These are phyloP conservation scores for Oxygymnocypris stewartii DNA, from an alignment of 2,113 vertebrate species.

Conservation along the genomic window DNA sequence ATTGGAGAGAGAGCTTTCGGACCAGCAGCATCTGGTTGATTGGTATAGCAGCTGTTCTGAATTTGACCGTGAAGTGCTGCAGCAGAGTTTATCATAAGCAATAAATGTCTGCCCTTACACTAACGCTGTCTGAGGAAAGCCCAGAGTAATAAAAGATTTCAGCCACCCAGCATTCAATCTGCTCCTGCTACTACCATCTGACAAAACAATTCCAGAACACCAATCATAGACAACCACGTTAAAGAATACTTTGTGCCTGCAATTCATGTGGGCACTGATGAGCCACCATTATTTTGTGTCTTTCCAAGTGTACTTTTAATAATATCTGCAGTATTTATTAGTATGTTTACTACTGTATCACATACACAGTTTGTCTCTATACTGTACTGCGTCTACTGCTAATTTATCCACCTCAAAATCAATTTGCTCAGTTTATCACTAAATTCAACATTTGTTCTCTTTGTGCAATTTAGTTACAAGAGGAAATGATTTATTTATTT, in stretches of 20 bases:
- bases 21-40: constrained; percentile 3
- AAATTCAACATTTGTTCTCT: background rate
- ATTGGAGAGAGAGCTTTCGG: background rate
- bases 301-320: background rate
- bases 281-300: background rate
- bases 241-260: background rate
- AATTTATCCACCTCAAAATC: background rate
- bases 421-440: background rate
- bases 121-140: background rate
- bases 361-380: background rate
- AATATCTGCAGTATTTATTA: background rate
- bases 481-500: background rate
- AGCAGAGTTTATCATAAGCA: background rate
- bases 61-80: background rate
- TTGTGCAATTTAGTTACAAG: background rate
- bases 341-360: background rate
- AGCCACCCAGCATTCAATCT: background rate
- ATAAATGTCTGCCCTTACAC: background rate
- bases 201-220: background rate
- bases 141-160: background rate
- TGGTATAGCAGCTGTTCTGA: background rate
- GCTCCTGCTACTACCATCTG: background rate
- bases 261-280: background rate
- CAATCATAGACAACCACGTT: background rate
- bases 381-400: background rate